These are phyloP conservation scores for Ennomos erosarius DNA, from an alignment of 2,888 invertebrate species.

Conservation along the genomic window DNA sequence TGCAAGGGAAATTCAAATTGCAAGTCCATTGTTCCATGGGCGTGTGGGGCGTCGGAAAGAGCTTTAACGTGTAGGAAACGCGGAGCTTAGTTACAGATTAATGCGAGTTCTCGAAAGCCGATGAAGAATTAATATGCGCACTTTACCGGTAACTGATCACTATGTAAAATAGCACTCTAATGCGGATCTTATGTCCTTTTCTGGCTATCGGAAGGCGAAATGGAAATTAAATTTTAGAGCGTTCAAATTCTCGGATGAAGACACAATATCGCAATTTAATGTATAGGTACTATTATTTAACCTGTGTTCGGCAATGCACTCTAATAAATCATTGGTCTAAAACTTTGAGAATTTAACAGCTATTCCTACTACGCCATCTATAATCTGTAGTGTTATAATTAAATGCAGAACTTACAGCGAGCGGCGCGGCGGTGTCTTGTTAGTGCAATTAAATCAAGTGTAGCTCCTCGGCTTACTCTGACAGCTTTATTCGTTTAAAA, in stretches of 20 bases:
- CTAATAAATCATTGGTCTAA: background rate
- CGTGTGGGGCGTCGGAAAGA: slow-evolving; percentile 57
- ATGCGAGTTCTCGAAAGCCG: slow-evolving; percentile 48
- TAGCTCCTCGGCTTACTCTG: slow-evolving; percentile 43
- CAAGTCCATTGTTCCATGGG: slow-evolving; percentile 65
- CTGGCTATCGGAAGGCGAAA: slow-evolving; percentile 8
- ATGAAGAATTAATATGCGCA: slow-evolving; percentile 39
- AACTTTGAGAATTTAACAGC: slow-evolving; percentile 31
- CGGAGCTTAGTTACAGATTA: slow-evolving; percentile 60
- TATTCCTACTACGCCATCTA: slow-evolving; percentile 38
- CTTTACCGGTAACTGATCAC: slow-evolving; percentile 31
- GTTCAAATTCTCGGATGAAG: background rate
- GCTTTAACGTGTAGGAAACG: slow-evolving; percentile 65
- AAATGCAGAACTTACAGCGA: slow-evolving; percentile 57
- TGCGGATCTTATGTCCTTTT: slow-evolving; percentile 31
- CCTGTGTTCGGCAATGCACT: too few relatives aligned
- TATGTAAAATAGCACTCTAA: slow-evolving; percentile 38
- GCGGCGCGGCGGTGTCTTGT: slow-evolving; percentile 56
- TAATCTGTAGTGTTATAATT: slow-evolving; percentile 56
- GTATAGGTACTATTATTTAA: background rate
- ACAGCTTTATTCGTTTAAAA: slow-evolving; percentile 53
- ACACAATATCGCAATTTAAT: slow-evolving; percentile 1
- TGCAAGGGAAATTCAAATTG: slow-evolving; percentile 67
- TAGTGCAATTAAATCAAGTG: slow-evolving; percentile 65
- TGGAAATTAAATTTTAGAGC: background rate